Evolutionary conservation across 2,888 invertebrate genomes (phyloP), one percentile per base, ranked within the genome.

Genomic region (Saturnia japonica): DNA sequence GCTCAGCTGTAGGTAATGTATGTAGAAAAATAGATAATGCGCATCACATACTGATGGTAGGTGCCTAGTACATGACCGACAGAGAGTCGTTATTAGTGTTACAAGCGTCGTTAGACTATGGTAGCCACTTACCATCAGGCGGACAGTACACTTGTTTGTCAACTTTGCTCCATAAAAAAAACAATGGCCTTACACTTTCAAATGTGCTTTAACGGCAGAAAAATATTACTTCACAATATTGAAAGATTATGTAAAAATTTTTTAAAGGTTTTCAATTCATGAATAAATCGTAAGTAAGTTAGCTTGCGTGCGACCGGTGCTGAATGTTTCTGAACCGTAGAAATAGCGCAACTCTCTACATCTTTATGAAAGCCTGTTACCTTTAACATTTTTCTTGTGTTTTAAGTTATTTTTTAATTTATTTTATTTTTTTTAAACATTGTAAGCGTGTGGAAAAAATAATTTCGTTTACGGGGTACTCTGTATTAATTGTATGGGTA

Each of bases 291-390:
- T 12, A n/a, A n/a, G n/a, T 28, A 28, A n/a, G n/a, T 64, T n/a
- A 64, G 40, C 19, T 40, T 19, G 64, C 40, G 40, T 64, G n/a
- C 64, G 40, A 8, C 19, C 19, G 22, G 19, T 40, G 67, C 28
- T 43, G 69, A 74, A 75, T 75, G 66, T 72, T 60, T 25, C 57
- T 60, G 28, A 60, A 60, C 25, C 57, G 28, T 12, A 28, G 57
- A 28, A 28, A 60, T 73, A 73, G 66, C 74, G 70, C 67, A 67
- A 80, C 70, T 80, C 74, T 78, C 75, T 74, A 66, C 68, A 68
- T 68, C 74, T 71, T 82, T 77, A 85, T 87, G 87, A 43, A 75
- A 73, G 77, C 87, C 87, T 85, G 78, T 75, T 86, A 83, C 81
- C 57, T 71, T 68, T 76, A 77, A 78, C 80, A 81, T 82, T 85